Base-by-base conservation (phyloP, 2,797 vertebrate species). In the Muscicapa striata region DNA sequence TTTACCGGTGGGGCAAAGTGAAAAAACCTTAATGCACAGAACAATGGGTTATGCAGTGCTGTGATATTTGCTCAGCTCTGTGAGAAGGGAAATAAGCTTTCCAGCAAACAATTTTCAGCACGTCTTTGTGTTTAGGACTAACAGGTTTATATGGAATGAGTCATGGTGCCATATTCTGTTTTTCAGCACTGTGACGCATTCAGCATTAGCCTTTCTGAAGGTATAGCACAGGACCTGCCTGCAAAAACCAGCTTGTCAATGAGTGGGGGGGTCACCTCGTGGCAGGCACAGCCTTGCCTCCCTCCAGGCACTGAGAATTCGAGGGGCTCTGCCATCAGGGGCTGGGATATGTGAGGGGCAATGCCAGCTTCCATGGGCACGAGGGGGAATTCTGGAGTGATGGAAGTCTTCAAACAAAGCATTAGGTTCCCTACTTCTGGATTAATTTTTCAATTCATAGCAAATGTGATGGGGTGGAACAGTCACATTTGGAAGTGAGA, bases 141-240 rank as follows among this genome's bases (percentile, higher is more conserved):
- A 34, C 69, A 66, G 54, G 75, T 86, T 93, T 63, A 34, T 55
- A 38, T 22, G 34, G 59, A 67, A 43, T 87, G 80, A 91, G 73
- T 84, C 79, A 93, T 0, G 13, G 70, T 73, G 74, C 46, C 77
- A 67, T 77, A 70, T 70, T 92, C 90, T 79, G 70, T 29, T 93
- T 89, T 73, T 63, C 73, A 90, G 70, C 54, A 32, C 4, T 0
- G 19, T 90, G 81, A 92, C 2, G 1, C 77, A 79, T 69, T 16
- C 54, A 48, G 29, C 7, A 2, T 5, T 34, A 76, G 34, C 36
- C 10, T 84, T 92, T 49, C 48, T 76, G 55, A 79, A 84, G 70
- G 61, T 57, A 10, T 4, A 74, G 41, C 36, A 29, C 21, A 58
- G 52, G 55, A 46, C 54, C 54, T 55, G 57, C 30, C 73, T 55